Evolutionary conservation across 2,797 vertebrate genomes (phyloP).

Genomic region (Zenarchopterus dispar): DNA sequence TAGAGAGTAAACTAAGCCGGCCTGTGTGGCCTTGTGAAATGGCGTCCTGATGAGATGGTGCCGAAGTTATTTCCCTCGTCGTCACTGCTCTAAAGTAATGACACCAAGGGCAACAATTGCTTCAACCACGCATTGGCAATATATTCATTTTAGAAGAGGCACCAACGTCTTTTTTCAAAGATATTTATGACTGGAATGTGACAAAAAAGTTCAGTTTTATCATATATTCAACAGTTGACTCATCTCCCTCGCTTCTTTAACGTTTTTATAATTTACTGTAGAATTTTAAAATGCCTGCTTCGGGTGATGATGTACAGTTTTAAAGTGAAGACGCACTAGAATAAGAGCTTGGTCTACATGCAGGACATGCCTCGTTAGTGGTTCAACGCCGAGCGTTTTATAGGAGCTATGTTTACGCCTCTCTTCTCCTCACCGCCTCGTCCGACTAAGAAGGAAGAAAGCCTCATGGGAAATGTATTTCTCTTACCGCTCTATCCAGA

Average conservation of each 20-base stretch:
- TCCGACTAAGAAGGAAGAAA: background rate
- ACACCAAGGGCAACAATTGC: background rate
- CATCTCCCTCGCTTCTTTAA: background rate
- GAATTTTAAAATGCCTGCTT: no score
- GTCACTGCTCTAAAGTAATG: conserved; percentile 40
- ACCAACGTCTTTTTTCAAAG: no score
- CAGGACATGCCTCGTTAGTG: background rate
- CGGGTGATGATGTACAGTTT: no score
- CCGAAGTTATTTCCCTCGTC: conserved; percentile 62
- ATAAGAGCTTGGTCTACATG: background rate
- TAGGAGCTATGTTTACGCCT: conserved; percentile 69
- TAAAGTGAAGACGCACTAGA: no score
- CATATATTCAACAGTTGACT: conserved; percentile 41
- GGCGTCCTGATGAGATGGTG: conserved; percentile 78
- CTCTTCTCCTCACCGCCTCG: conserved; percentile 49
- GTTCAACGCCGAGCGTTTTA: conserved; percentile 47
- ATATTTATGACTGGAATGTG: no score
- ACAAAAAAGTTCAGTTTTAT: background rate
- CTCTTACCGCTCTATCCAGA: accelerated
- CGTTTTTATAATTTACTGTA: no score
- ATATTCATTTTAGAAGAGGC: no score
- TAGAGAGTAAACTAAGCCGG: background rate
- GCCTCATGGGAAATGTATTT: conserved; percentile 66
- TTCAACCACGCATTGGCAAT: background rate
- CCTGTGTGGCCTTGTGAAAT: conserved; percentile 72